Percentiles rank a stretch among this genome's conserved stretches.
phyloP scores from a whole-genome alignment of 2,113 vertebrate genomes.

The Aix galericulata region DNA sequence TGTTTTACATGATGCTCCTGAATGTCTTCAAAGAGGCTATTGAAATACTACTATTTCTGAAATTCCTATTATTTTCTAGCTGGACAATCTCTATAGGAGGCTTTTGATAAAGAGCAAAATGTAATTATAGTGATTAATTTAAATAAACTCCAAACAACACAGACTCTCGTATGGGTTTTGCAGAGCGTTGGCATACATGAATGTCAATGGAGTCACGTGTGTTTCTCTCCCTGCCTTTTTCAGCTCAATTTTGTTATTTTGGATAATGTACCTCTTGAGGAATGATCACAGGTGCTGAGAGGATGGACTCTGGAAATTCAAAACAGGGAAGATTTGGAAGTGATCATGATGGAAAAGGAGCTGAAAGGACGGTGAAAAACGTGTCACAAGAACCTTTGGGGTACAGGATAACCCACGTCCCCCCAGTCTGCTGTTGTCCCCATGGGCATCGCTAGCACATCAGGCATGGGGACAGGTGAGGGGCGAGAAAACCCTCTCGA shows the following conservation, averaged over 20 bases:
- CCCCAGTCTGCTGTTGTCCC: not conserved
- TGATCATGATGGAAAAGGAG: not conserved
- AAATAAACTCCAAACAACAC: conserved; percentile 27
- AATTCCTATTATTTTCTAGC: conserved; percentile 32
- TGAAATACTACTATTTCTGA: conserved; percentile 26
- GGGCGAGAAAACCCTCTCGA: not conserved
- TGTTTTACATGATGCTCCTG: conserved; percentile 6
- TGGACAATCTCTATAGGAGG: conserved; percentile 14
- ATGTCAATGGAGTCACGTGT: conserved; percentile 8
- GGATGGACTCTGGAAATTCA: not conserved
- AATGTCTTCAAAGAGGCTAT: conserved; percentile 6
- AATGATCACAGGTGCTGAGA: not conserved
- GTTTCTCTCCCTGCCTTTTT: conserved; percentile 22
- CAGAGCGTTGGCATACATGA: conserved; percentile 26
- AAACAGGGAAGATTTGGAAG: not conserved
- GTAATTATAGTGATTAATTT: conserved; percentile 51
- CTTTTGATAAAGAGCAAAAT: conserved; percentile 13
- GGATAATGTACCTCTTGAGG: not conserved
- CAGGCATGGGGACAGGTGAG: not conserved
- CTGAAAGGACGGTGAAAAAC: not conserved
- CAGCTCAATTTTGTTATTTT: conserved; percentile 47
- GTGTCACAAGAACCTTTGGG: not conserved
- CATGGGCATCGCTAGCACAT: not conserved
- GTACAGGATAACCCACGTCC: not conserved
- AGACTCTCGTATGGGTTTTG: not conserved